Evolutionary conservation across 1,140 invertebrate species (phyloP).

Genomic region (Linepithema humile): DNA sequence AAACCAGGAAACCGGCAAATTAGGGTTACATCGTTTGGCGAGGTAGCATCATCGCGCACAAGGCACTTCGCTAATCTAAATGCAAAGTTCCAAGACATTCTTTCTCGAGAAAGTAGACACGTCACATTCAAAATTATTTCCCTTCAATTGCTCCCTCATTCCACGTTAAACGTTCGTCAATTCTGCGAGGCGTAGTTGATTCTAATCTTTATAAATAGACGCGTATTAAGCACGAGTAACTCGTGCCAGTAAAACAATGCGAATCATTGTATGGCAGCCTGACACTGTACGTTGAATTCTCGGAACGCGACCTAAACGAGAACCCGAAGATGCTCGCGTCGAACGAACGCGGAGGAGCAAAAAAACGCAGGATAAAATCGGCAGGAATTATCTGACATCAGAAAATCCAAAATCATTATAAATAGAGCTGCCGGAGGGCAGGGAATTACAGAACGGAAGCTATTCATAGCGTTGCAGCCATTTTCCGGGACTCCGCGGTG

Average conservation of each 20-base stretch:
- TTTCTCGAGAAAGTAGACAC: neutral
- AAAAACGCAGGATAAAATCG: neutral
- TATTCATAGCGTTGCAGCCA: conserved; percentile 78
- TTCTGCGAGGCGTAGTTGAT: neutral
- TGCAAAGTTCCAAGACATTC: neutral
- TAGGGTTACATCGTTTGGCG: neutral
- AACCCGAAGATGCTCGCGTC: neutral
- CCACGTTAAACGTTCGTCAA: neutral
- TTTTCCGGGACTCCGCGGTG: conserved; percentile 78
- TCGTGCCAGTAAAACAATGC: neutral
- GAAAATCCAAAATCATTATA: conserved; percentile 71
- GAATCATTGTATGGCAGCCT: neutral
- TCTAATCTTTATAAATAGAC: conserved; percentile 41
- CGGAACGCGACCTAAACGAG: neutral
- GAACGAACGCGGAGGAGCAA: neutral
- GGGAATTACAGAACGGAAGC: conserved; percentile 71
- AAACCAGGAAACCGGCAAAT: neutral
- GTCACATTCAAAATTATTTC: no score
- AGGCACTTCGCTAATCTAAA: neutral
- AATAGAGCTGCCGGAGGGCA: conserved; percentile 71
- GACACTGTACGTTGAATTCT: neutral
- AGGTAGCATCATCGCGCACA: neutral
- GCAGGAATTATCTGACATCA: neutral
- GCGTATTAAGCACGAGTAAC: conserved; percentile 14
- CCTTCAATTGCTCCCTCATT: neutral